Evolutionary conservation across 2,888 invertebrate species (phyloP).

Genomic region (Eristalinus sepulchralis): DNA sequence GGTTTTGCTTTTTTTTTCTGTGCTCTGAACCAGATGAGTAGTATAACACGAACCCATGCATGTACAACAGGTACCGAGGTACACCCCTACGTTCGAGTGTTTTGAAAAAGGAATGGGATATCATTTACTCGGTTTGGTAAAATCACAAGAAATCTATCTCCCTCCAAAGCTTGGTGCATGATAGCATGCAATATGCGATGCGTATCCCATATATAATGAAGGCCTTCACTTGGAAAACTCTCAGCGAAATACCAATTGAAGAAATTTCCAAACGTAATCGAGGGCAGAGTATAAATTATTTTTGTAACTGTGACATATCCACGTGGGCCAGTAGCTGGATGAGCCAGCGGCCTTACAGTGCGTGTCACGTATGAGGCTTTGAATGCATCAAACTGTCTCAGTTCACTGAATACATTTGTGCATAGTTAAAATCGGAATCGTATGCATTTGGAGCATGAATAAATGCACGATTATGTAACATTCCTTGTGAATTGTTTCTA

Average conservation of each 20-base stretch:
- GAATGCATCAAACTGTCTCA: background rate
- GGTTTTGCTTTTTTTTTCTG: slow-evolving; percentile 10
- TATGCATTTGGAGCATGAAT: background rate
- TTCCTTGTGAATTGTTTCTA: background rate
- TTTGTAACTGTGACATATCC: background rate
- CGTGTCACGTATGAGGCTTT: background rate
- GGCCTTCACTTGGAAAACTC: slow-evolving; percentile 19
- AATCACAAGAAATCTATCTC: slow-evolving; percentile 36
- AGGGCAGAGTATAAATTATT: slow-evolving; percentile 19
- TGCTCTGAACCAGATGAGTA: slow-evolving; percentile 34
- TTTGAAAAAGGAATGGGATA: slow-evolving; percentile 28
- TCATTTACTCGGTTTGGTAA: slow-evolving; percentile 52
- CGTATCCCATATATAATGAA: slow-evolving; percentile 58
- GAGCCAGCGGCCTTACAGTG: background rate
- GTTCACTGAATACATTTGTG: background rate
- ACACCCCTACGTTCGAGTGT: slow-evolving; percentile 3
- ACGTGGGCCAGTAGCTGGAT: background rate
- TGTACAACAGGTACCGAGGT: slow-evolving; percentile 23
- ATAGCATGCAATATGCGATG: slow-evolving; percentile 55
- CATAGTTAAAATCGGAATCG: background rate
- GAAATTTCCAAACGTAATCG: slow-evolving; percentile 23
- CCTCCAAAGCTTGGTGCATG: slow-evolving; percentile 26
- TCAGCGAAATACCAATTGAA: slow-evolving; percentile 28
- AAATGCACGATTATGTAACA: background rate
- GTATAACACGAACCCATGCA: slow-evolving; percentile 40